Conservation (phyloP, 2,797 vertebrate genomes). For the Coilia nasus region DNA sequence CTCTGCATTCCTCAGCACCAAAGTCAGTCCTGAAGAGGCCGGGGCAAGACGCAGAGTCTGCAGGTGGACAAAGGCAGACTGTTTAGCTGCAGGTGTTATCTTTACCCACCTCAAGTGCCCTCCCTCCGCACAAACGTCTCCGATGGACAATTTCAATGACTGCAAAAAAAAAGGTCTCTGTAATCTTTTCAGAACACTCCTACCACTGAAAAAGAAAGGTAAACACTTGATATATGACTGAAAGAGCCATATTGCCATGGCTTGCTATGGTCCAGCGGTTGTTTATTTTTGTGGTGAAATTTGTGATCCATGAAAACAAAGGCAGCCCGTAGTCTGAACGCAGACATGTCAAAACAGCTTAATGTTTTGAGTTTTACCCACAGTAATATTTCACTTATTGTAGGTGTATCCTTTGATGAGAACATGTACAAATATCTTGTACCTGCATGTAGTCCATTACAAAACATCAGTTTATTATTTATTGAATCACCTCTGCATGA, state of each 20-base stretch:
- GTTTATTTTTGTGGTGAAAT: slow-evolving; percentile 26
- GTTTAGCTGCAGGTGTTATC: slow-evolving; percentile 46
- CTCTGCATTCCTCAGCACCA: slow-evolving; percentile 25
- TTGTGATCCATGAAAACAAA: slow-evolving; percentile 17
- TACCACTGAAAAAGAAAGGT: neutral
- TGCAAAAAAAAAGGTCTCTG: neutral
- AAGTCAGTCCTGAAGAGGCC: slow-evolving; percentile 36
- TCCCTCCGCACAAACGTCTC: slow-evolving; percentile 23
- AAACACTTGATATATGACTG: neutral
- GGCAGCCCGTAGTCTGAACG: neutral
- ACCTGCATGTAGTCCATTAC: neutral
- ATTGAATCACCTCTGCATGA: neutral
- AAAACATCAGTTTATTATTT: neutral
- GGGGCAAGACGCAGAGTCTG: slow-evolving; percentile 30
- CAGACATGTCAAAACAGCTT: neutral
- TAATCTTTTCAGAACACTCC: slow-evolving; percentile 16
- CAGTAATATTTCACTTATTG: neutral
- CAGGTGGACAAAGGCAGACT: slow-evolving; percentile 35
- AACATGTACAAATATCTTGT: neutral
- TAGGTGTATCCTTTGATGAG: neutral
- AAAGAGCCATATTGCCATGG: neutral
- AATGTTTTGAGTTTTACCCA: slow-evolving; percentile 3
- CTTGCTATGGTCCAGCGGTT: slow-evolving; percentile 20
- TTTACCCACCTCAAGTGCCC: slow-evolving; percentile 28
- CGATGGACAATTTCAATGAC: slow-evolving; percentile 29